A percentile compares a stretch with the other conserved stretches of the same genome.
These are phyloP conservation scores for Meta bourneti DNA, from an alignment of 2,888 invertebrate genomes.

Conservation along the genomic window DNA sequence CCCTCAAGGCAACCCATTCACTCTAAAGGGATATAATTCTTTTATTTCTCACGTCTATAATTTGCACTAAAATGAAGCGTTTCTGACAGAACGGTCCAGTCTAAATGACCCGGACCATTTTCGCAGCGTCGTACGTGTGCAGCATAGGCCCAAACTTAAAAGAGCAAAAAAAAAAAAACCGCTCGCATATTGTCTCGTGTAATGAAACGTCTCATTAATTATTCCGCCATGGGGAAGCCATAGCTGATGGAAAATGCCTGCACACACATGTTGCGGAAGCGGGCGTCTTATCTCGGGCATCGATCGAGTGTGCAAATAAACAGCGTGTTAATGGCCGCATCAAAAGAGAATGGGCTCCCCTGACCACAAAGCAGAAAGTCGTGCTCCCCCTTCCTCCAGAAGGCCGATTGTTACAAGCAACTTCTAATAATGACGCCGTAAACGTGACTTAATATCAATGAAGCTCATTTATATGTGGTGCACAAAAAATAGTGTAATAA, in stretches of 20 bases:
- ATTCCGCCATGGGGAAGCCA: not conserved
- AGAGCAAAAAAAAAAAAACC: not conserved
- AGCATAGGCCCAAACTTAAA: not conserved
- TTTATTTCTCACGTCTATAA: too few relatives aligned
- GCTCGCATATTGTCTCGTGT: not conserved
- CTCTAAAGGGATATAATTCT: too few relatives aligned
- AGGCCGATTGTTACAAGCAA: slow-evolving; percentile 53
- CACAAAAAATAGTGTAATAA: slow-evolving; percentile 34
- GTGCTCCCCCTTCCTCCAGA: slow-evolving; percentile 10
- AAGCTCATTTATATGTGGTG: slow-evolving; percentile 45
- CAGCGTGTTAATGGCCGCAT: slow-evolving; percentile 44
- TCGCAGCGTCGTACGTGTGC: too few relatives aligned
- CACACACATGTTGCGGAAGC: slow-evolving; percentile 10
- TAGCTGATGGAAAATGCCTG: not conserved
- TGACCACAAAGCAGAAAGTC: slow-evolving; percentile 30
- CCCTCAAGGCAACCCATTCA: too few relatives aligned
- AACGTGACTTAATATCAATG: slow-evolving; percentile 69
- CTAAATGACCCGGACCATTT: too few relatives aligned
- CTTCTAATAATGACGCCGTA: slow-evolving; percentile 50
- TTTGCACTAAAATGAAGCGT: too few relatives aligned
- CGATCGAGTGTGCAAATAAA: slow-evolving; percentile 54
- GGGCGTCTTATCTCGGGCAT: not conserved
- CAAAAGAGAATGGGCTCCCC: not conserved
- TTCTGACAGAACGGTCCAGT: too few relatives aligned
- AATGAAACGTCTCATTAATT: not conserved